Evolutionary conservation across 1,140 invertebrate genomes (phyloP), one percentile per base, ranked within the genome.

Genomic region (Panulirus ornatus): DNA sequence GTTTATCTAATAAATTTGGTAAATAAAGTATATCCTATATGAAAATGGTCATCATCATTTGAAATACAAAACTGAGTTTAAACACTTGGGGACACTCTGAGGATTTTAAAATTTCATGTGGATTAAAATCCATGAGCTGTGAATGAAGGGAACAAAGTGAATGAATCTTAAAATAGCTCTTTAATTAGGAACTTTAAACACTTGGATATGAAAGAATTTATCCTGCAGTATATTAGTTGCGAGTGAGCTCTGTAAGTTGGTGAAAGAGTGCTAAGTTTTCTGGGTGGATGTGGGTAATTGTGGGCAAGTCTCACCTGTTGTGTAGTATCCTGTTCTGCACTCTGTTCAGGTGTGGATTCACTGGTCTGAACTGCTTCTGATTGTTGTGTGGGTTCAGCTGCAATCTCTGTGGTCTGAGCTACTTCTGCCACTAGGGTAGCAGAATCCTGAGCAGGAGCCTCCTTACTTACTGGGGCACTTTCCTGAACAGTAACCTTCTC

Each of bases 261-360:
- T 5, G 30, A 63, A 30, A 27, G 44, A 47, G 14, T 30, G 27
- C 58, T 0, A 27, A 66, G n/a, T 30, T 30, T 6, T 66, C n/a
- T 66, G 58, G n/a, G 54, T 58, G n/a, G 27, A 14, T 40, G n/a
- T 47, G 83, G 27, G 40, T 44, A 47, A 30, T 9, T 70, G 38
- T 73, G 27, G 30, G 22, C 36, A 51, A 54, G 16, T n/a, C 88
- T 89, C 88, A 89, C 88, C 88, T 89, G 76, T 71, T 82, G 78
- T 89, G 79, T 83, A 66, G 88, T 63, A 54, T 89, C 88, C 78
- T 83, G 79, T 66, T 76, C 84, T 85, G 84, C 84, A 75, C 70
- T 85, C 84, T 85, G 66, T 79, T 89, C 87, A 51, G 87, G n/a
- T 83, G 79, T 89, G 66, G 70, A 83, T 70, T 89, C 88, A 51